These are phyloP conservation scores for Ptilonorhynchus violaceus DNA, from an alignment of 2,113 vertebrate species.

Conservation along the genomic window DNA sequence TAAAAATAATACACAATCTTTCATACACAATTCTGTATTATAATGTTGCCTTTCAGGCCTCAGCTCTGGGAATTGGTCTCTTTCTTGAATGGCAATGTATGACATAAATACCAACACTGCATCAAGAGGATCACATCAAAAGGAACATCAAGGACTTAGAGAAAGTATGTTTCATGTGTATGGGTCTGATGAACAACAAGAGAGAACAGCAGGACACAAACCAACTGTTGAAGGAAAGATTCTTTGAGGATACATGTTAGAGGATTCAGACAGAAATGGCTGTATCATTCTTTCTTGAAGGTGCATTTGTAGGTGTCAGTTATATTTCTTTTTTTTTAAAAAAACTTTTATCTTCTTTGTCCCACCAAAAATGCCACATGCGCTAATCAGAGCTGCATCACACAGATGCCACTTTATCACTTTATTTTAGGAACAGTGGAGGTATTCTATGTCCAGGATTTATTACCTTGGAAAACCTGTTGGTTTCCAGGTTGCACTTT, in stretches of 20 bases:
- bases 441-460: background rate
- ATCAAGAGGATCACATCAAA: background rate
- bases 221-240: background rate
- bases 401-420: background rate
- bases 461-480: background rate
- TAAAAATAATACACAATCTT: background rate
- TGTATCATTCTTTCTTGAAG: background rate
- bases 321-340: background rate
- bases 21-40: background rate
- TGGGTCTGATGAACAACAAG: background rate
- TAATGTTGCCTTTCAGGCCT: background rate
- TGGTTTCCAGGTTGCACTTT: background rate
- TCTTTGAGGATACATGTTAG: background rate
- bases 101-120: background rate
- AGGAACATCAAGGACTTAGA: background rate
- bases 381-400: background rate
- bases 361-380: background rate
- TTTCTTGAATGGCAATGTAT: background rate
- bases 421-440: background rate
- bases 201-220: background rate
- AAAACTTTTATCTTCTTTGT: background rate
- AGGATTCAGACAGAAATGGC: background rate
- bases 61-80: background rate
- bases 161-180: background rate
- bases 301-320: background rate